phyloP scores from a whole-genome alignment of 2,113 vertebrate genomes.

The Ciconia boyciana region DNA sequence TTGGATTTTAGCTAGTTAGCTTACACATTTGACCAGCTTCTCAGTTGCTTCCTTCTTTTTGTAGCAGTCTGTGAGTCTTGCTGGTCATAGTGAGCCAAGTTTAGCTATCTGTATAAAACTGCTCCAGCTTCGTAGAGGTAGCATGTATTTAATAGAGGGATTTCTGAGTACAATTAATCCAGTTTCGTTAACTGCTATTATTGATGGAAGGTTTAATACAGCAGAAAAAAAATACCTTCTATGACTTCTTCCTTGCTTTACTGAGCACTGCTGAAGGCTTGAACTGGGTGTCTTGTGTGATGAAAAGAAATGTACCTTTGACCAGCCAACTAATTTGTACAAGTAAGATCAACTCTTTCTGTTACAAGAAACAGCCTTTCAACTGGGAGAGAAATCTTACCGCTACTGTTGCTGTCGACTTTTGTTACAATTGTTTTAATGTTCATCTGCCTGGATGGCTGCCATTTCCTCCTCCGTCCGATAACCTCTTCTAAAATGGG shows the following conservation, averaged over 20 bases:
- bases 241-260: not conserved
- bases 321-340: not conserved
- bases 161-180: not conserved
- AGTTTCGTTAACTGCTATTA: not conserved
- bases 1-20: not conserved
- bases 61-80: not conserved
- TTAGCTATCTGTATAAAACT: not conserved
- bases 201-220: not conserved
- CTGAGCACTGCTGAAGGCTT: not conserved
- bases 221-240: not conserved
- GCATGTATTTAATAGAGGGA: not conserved
- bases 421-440: not conserved
- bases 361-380: not conserved
- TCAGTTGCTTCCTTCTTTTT: not conserved
- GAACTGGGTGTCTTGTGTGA: not conserved
- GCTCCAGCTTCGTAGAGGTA: not conserved
- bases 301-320: not conserved
- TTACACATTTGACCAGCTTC: not conserved
- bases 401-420: not conserved
- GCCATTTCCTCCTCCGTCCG: not conserved
- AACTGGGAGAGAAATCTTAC: not conserved
- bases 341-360: not conserved
- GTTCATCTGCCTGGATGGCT: not conserved
- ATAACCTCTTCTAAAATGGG: not conserved
- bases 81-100: not conserved